Conservation (phyloP, 2,797 vertebrate species). For the Pterois miles region DNA sequence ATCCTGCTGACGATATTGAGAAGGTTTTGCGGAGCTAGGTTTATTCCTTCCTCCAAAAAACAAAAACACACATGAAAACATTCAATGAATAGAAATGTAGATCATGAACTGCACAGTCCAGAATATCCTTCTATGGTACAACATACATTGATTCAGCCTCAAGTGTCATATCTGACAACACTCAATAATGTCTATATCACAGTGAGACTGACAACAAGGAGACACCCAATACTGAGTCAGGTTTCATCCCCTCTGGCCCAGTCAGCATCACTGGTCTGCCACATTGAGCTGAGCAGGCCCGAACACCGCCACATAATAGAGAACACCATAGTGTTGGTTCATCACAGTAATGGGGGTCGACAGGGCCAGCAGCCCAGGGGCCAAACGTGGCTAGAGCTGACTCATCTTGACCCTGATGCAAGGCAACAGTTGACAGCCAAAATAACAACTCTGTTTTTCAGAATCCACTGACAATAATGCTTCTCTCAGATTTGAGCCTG, state of each 20-base stretch:
- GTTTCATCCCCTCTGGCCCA: constrained; percentile 48
- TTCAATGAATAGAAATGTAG: background rate
- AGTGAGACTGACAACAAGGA: constrained; percentile 62
- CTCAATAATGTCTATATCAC: constrained; percentile 68
- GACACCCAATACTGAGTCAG: constrained; percentile 64
- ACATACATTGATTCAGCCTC: constrained; percentile 65
- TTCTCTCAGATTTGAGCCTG: background rate
- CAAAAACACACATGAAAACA: background rate
- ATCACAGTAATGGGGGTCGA: constrained; percentile 63
- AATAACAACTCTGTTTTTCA: constrained; percentile 53
- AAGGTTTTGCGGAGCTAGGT: background rate
- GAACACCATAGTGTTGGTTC: constrained; percentile 49
- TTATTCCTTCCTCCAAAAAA: background rate
- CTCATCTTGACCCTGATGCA: constrained; percentile 67
- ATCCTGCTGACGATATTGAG: background rate
- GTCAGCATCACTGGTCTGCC: constrained; percentile 60
- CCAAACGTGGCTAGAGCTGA: constrained; percentile 50
- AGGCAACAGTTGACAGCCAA: constrained; percentile 59
- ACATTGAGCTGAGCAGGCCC: constrained; percentile 23
- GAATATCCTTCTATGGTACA: constrained; percentile 20
- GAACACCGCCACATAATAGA: constrained; percentile 40
- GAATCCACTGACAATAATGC: constrained; percentile 3
- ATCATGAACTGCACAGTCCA: background rate
- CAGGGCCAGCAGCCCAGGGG: constrained; percentile 38
- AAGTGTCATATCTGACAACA: constrained; percentile 70